phyloP scores from a whole-genome alignment of 1,140 invertebrate genomes.

The Eriosoma lanigerum region DNA sequence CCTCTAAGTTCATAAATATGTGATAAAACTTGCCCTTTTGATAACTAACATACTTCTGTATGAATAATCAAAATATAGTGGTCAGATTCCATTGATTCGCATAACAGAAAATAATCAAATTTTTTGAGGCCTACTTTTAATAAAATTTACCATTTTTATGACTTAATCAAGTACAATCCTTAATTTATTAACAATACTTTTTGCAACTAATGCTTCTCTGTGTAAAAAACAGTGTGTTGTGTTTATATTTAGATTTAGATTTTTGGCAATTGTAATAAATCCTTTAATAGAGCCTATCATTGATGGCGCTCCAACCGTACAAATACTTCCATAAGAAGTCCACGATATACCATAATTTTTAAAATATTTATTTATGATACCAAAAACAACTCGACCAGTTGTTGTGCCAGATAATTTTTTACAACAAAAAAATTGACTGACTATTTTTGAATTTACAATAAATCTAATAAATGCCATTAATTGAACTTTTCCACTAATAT shows the following conservation, averaged over 20 bases:
- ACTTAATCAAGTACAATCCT: neutral
- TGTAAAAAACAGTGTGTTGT: conserved; percentile 4
- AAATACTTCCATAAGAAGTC: neutral
- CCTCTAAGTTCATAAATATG: conserved; percentile 19
- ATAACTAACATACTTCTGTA: conserved; percentile 15
- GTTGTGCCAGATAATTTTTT: neutral
- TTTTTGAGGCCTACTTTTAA: conserved; percentile 1
- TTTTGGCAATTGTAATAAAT: neutral
- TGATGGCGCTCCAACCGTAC: neutral
- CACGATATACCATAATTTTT: neutral
- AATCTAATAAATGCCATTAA: neutral
- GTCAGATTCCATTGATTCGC: conserved; percentile 20
- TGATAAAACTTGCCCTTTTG: neutral
- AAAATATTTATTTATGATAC: neutral
- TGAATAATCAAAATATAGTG: conserved; percentile 7
- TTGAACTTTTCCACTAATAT: neutral
- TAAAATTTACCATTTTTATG: conserved; percentile 36
- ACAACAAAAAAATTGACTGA: conserved; percentile 1
- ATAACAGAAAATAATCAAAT: neutral
- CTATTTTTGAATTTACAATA: conserved; percentile 6
- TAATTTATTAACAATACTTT: neutral
- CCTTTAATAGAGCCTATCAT: neutral
- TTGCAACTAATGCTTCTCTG: neutral
- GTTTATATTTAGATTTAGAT: neutral
- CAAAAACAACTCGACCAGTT: neutral